Percentiles rank a stretch among this genome's conserved stretches.
Conservation (phyloP, 1,140 invertebrate species). For the Bombus confusus region DNA sequence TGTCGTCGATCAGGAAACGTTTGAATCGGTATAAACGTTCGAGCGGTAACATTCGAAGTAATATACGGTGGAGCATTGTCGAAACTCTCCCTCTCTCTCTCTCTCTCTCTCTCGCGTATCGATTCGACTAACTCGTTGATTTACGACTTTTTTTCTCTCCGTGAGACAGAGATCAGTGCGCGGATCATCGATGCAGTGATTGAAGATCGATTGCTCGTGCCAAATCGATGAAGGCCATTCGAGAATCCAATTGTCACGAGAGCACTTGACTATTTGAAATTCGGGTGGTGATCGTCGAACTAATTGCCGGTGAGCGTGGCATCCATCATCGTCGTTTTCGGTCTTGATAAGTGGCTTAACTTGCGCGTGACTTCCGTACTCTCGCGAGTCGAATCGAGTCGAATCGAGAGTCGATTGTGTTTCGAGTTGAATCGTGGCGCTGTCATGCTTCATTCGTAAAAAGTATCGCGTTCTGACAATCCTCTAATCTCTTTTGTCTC, state of each 20-base stretch:
- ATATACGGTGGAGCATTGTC: not conserved
- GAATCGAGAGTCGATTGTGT: not conserved
- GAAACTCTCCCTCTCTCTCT: not conserved
- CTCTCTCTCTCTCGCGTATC: not conserved
- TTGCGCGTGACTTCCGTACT: conserved; percentile 18
- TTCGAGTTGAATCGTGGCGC: not conserved
- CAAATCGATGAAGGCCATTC: not conserved
- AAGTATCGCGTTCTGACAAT: not conserved
- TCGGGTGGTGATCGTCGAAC: not conserved
- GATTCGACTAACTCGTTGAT: not conserved
- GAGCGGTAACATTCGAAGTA: not conserved
- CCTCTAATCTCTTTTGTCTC: not conserved
- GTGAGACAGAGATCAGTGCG: not conserved
- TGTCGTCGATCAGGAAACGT: not conserved
- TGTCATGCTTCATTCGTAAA: not conserved
- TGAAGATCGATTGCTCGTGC: not conserved
- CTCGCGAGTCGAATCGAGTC: not conserved
- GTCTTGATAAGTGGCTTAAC: not conserved
- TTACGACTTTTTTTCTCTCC: not conserved
- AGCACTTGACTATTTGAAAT: not conserved
- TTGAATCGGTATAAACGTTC: not conserved
- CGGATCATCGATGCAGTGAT: not conserved
- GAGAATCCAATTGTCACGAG: not conserved
- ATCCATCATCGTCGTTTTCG: not conserved
- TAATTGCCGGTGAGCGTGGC: not conserved